Conservation (phyloP, 1,140 invertebrate species). For the Maconellicoccus hirsutus region DNA sequence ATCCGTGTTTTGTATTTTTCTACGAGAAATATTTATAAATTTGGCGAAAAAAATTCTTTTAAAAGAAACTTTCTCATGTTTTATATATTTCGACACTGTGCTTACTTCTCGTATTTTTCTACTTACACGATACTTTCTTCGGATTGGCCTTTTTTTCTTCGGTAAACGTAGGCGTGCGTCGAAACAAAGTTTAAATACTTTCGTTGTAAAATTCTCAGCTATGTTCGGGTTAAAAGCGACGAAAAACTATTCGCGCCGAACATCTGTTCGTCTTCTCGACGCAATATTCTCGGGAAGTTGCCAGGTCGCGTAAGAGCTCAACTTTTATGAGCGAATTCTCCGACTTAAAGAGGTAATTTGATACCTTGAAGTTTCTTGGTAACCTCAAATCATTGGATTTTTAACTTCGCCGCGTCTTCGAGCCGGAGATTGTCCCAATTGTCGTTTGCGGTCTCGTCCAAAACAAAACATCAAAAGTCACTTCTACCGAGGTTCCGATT, state of each 20-base stretch:
- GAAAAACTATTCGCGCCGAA: neutral
- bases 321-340: too few relatives aligned
- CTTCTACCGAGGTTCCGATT: too few relatives aligned
- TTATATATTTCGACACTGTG: neutral
- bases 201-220: neutral
- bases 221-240: neutral
- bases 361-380: too few relatives aligned
- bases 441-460: too few relatives aligned
- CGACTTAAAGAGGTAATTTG: too few relatives aligned
- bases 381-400: too few relatives aligned
- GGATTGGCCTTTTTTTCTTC: neutral
- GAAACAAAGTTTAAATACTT: neutral
- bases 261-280: neutral
- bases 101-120: neutral
- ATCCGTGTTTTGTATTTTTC: too few relatives aligned
- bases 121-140: neutral
- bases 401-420: too few relatives aligned
- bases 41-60: neutral
- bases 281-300: neutral
- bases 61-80: neutral
- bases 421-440: too few relatives aligned
- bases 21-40: too few relatives aligned
- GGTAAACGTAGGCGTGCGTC: neutral
- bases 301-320: too few relatives aligned
- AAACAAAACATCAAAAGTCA: too few relatives aligned